Evolutionary conservation across 2,888 invertebrate genomes (phyloP).

Genomic region (Gastrophysa polygoni): DNA sequence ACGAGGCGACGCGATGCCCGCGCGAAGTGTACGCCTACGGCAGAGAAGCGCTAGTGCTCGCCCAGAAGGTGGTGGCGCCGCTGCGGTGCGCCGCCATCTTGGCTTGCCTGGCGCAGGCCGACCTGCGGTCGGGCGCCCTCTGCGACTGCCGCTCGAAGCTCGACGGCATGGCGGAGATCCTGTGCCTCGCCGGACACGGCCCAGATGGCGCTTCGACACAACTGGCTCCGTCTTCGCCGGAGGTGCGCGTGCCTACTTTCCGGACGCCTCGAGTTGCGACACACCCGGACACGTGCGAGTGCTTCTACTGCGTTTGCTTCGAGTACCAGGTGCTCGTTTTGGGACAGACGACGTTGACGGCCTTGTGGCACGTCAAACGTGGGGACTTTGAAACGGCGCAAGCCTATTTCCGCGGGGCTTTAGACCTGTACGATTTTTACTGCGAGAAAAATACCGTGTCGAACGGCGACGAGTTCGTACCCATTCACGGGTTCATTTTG

Average conservation of each 20-base stretch:
- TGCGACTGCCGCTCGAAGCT: constrained; percentile 49
- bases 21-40: constrained; percentile 47
- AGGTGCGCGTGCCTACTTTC: constrained; percentile 35
- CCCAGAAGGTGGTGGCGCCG: constrained; percentile 49
- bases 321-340: constrained; percentile 45
- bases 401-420: constrained; percentile 37
- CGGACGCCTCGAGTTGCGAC: constrained; percentile 38
- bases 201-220: constrained; percentile 25
- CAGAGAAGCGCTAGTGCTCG: constrained; percentile 40
- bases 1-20: constrained; percentile 44
- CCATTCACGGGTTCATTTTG: constrained; percentile 35
- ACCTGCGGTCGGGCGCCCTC: constrained; percentile 43
- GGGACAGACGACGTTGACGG: constrained; percentile 39
- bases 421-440: constrained; percentile 35
- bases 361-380: constrained; percentile 38
- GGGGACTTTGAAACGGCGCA: constrained; percentile 29
- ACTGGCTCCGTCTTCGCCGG: constrained; percentile 40
- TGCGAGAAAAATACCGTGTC: no score
- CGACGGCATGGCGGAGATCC: constrained; percentile 44
- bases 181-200: constrained; percentile 32
- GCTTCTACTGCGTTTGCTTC: constrained; percentile 44
- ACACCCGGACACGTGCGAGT: constrained; percentile 41
- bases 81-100: constrained; percentile 45
- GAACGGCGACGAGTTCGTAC: constrained; percentile 31
- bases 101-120: constrained; percentile 46